These are phyloP conservation scores for Cyclina sinensis DNA, from an alignment of 1,140 invertebrate species.

Conservation along the genomic window DNA sequence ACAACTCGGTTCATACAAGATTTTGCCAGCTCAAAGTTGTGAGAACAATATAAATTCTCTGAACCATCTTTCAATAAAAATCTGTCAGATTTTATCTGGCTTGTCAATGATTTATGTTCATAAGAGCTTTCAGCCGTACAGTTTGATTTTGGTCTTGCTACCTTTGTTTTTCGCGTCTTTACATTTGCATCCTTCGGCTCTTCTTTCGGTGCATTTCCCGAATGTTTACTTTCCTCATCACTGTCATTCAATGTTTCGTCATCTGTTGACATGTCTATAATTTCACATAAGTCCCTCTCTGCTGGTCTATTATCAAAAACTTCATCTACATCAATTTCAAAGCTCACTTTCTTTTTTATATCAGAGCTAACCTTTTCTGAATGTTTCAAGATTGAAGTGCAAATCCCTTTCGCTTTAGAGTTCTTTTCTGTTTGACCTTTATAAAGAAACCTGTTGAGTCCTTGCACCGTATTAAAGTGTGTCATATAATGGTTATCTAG, in stretches of 20 bases:
- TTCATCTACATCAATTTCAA: neutral
- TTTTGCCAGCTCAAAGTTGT: neutral
- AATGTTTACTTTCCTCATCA: neutral
- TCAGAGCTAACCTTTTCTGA: neutral
- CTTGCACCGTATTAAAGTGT: neutral
- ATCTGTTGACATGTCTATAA: neutral
- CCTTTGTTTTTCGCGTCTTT: neutral
- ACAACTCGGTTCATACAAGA: neutral
- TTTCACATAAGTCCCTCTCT: neutral
- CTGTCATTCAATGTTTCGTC: neutral
- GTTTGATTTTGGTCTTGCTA: no score
- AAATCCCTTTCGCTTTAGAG: neutral
- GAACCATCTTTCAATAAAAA: neutral
- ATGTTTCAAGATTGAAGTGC: neutral
- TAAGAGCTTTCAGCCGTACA: no score
- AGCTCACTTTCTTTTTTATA: neutral
- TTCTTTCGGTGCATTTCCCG: neutral
- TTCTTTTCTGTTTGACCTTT: neutral
- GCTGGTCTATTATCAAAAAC: neutral
- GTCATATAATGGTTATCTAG: neutral
- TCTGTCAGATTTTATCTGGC: neutral
- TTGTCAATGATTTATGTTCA: no score
- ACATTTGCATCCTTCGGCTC: no score
- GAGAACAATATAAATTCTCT: neutral
- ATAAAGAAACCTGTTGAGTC: neutral